Percentiles rank a stretch among this genome's conserved stretches.
These are phyloP conservation scores for Orchestia grillus DNA, from an alignment of 1,140 invertebrate species.

Conservation along the genomic window DNA sequence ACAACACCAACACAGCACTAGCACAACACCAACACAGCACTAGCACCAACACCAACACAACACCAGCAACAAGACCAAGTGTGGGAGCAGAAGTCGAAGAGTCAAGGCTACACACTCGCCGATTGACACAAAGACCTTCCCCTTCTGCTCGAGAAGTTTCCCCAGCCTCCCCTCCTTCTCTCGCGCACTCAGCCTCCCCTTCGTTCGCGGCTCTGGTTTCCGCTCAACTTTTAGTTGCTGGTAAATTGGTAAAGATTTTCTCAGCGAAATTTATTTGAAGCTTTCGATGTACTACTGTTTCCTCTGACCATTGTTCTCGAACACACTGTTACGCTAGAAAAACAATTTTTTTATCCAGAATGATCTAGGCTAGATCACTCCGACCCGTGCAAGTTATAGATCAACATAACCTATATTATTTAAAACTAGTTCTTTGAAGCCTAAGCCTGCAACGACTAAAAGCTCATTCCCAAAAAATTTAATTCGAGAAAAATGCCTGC, in stretches of 20 bases:
- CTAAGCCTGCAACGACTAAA: too few relatives aligned
- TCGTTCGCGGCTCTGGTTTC: neutral
- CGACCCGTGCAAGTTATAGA: too few relatives aligned
- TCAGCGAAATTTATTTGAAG: too few relatives aligned
- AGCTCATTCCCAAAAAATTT: neutral
- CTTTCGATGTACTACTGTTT: too few relatives aligned
- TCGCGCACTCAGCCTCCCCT: neutral
- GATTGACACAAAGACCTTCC: neutral
- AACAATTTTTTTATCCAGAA: too few relatives aligned
- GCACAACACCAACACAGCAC: neutral
- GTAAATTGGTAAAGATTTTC: too few relatives aligned
- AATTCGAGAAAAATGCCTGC: neutral
- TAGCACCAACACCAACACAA: neutral
- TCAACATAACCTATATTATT: too few relatives aligned
- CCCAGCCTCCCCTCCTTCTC: constrained; percentile 33
- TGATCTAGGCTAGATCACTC: too few relatives aligned
- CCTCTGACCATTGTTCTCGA: too few relatives aligned
- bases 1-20: neutral
- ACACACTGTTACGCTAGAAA: too few relatives aligned
- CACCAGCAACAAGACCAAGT: neutral
- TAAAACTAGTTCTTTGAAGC: too few relatives aligned
- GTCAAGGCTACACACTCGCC: neutral
- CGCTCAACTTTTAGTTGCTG: neutral
- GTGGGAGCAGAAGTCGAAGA: neutral
- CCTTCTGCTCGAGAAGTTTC: neutral